Conservation (phyloP, 2,113 vertebrate species). For the Fregetta grallaria region DNA sequence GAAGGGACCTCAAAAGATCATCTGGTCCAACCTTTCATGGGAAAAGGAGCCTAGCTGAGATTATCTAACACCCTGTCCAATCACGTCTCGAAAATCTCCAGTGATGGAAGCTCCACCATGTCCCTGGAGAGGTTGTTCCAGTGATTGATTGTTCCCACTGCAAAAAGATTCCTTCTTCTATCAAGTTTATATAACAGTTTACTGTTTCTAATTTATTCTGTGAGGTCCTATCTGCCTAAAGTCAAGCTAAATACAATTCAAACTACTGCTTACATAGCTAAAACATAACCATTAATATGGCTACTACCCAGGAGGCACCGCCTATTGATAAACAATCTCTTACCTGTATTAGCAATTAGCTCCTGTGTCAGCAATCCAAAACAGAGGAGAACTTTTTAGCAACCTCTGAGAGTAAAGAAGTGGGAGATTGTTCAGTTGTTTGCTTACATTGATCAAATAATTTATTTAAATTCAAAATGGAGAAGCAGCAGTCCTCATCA, state of each 20-base stretch:
- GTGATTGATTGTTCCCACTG: not conserved
- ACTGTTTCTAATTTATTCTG: not conserved
- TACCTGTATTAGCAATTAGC: not conserved
- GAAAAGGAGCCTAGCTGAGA: not conserved
- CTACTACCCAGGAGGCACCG: not conserved
- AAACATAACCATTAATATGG: not conserved
- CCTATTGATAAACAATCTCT: not conserved
- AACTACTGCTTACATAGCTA: not conserved
- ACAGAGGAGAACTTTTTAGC: not conserved
- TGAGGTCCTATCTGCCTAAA: not conserved
- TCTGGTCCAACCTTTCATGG: not conserved
- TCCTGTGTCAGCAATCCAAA: not conserved
- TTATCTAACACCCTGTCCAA: not conserved
- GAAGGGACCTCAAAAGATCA: not conserved
- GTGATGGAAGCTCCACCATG: accelerated
- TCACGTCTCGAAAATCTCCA: not conserved
- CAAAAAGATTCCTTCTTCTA: not conserved
- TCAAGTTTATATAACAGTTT: not conserved
- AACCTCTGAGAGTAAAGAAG: not conserved
- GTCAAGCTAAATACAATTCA: not conserved
- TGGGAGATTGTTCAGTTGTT: not conserved
- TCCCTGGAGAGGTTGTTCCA: not conserved
- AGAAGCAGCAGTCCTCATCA: not conserved
- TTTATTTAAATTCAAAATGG: not conserved
- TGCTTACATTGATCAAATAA: not conserved